Conservation (phyloP, 2,113 vertebrate species). For the Crotophaga sulcirostris region DNA sequence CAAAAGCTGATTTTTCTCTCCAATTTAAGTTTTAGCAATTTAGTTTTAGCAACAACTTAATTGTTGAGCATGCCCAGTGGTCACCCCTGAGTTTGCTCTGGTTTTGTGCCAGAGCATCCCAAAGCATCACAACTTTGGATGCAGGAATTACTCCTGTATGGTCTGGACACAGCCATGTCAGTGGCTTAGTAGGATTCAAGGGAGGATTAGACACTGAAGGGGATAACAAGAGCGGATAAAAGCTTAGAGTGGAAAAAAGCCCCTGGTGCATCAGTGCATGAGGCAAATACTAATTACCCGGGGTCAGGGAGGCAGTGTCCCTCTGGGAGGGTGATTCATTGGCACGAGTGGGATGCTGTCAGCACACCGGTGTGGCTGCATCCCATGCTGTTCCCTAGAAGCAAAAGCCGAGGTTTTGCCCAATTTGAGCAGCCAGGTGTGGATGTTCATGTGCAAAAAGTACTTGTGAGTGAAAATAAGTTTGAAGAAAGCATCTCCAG, state of each 20-base stretch:
- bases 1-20: conserved; percentile 23
- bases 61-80: not conserved
- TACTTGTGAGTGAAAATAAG: not conserved
- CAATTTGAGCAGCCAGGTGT: not conserved
- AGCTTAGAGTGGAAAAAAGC: not conserved
- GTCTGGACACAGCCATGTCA: not conserved
- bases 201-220: not conserved
- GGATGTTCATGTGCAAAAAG: not conserved
- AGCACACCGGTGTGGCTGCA: not conserved
- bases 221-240: conserved; percentile 32
- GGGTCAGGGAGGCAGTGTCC: not conserved
- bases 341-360: not conserved
- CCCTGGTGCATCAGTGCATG: not conserved
- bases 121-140: not conserved
- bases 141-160: not conserved
- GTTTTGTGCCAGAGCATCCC: not conserved
- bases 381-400: not conserved
- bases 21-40: conserved; percentile 37
- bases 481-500: not conserved
- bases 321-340: not conserved
- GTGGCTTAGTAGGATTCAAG: not conserved
- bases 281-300: not conserved
- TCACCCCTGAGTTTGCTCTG: not conserved
- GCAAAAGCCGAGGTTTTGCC: not conserved
- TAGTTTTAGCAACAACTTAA: no score